These are phyloP conservation scores for Tauraco hartlaubi DNA, from an alignment of 2,797 vertebrate species.

Conservation along the genomic window DNA sequence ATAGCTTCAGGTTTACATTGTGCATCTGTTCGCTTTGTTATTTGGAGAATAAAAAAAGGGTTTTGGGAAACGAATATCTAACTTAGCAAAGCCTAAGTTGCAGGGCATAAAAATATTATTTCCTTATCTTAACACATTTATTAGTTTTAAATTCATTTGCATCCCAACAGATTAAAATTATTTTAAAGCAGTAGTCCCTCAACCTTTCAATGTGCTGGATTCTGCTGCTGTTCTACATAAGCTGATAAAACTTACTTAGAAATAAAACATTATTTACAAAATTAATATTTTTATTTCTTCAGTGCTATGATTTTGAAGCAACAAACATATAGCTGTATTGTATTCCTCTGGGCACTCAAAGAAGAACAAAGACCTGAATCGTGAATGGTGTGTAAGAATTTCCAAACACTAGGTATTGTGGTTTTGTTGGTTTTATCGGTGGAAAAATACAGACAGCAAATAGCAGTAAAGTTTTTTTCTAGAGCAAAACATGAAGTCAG, in stretches of 20 bases:
- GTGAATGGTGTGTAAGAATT: neutral
- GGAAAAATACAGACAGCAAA: neutral
- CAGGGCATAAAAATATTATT: neutral
- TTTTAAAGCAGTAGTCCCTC: neutral
- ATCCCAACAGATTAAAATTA: neutral
- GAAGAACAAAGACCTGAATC: neutral
- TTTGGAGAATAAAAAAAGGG: neutral
- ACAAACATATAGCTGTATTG: neutral
- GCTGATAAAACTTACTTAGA: neutral
- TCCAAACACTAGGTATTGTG: neutral
- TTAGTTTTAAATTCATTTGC: neutral
- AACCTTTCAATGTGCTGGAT: neutral
- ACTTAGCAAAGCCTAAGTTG: neutral
- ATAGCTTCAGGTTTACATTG: neutral
- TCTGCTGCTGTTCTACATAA: neutral
- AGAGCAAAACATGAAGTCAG: neutral
- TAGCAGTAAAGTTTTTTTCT: neutral
- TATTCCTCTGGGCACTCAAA: neutral
- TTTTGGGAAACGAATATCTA: neutral
- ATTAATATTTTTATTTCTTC: neutral
- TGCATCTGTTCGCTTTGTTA: neutral
- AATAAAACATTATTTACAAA: neutral
- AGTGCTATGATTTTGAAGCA: neutral
- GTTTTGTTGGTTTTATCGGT: neutral
- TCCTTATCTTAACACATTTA: neutral